A percentile compares a stretch with the other conserved stretches of the same genome.
Conservation (phyloP, 2,113 vertebrate species). For the Vicugna pacos region DNA sequence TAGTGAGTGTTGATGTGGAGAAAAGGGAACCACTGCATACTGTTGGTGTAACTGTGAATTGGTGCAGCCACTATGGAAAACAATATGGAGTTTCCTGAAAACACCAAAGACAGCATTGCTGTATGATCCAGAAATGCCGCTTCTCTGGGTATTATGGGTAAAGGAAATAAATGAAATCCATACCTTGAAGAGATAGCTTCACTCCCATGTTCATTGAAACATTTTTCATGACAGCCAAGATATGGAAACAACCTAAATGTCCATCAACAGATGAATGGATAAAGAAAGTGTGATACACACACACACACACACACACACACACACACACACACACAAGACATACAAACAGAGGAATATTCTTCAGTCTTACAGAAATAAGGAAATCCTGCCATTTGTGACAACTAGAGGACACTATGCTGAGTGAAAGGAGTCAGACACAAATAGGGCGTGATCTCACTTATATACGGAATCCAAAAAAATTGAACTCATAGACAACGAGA, state of each 20-base stretch:
- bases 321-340: background rate
- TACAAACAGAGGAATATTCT: background rate
- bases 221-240: background rate
- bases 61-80: background rate
- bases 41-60: background rate
- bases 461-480: background rate
- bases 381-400: background rate
- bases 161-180: background rate
- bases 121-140: background rate
- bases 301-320: background rate
- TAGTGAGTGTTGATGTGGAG: background rate
- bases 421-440: background rate
- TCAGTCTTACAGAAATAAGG: background rate
- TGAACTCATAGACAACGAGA: background rate
- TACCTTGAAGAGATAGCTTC: background rate
- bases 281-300: background rate
- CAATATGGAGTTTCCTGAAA: too few relatives aligned
- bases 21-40: background rate
- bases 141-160: background rate
- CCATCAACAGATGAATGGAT: background rate
- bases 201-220: background rate
- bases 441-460: background rate
- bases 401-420: background rate
- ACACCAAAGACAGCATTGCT: background rate
- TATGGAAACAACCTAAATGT: background rate